Evolutionary conservation across 2,888 invertebrate genomes (phyloP).

Genomic region (Sthenelais limicola): DNA sequence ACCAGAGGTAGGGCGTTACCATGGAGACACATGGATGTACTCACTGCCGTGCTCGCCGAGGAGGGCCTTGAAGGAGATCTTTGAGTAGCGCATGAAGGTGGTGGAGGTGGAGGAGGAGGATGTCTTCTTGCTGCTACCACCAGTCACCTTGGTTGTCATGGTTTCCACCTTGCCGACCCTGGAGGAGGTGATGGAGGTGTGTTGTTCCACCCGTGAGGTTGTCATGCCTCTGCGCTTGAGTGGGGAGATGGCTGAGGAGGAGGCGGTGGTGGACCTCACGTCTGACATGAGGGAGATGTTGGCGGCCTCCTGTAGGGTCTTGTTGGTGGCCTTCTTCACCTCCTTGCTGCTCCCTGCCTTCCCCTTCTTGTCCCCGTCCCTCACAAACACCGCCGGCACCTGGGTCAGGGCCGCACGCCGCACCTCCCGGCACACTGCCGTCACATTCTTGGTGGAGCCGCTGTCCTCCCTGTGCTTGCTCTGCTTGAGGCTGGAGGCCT

Average conservation of each 20-base stretch:
- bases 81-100: constrained; percentile 42
- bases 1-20: no score
- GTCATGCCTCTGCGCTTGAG: constrained; percentile 21
- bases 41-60: constrained; percentile 45
- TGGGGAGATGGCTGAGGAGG: constrained; percentile 4
- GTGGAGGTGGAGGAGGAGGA: constrained; percentile 25
- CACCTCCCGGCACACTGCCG: constrained; percentile 18
- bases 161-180: background rate
- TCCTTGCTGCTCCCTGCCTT: constrained; percentile 1
- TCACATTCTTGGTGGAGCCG: constrained; percentile 24
- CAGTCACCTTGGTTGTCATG: background rate
- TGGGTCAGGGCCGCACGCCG: constrained; percentile 19
- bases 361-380: constrained; percentile 19
- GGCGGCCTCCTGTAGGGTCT: constrained; percentile 12
- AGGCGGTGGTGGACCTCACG: no score
- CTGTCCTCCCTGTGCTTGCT: background rate
- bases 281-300: background rate
- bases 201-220: constrained; percentile 13
- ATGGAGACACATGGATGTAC: constrained; percentile 1
- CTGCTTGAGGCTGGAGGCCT: background rate
- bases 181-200: background rate
- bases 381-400: constrained; percentile 13
- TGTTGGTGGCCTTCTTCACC: constrained; percentile 23
- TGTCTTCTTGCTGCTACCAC: background rate
- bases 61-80: constrained; percentile 40